Evolutionary conservation across 2,113 vertebrate genomes (phyloP).

Genomic region (Clarias batrachus): DNA sequence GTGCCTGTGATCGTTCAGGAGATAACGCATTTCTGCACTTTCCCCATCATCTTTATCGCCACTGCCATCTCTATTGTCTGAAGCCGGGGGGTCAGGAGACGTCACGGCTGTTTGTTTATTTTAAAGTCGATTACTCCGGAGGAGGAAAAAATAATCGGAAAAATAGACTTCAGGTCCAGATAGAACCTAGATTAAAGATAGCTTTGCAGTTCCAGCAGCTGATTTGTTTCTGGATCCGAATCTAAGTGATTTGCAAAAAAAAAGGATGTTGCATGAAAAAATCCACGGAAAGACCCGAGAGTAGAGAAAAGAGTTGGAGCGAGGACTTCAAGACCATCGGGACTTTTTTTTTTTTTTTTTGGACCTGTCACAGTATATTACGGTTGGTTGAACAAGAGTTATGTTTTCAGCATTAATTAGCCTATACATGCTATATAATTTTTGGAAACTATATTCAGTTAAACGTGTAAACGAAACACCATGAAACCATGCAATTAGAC

Average conservation of each 20-base stretch:
- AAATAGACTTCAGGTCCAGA: neutral
- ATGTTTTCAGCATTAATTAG: neutral
- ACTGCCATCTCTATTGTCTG: conserved; percentile 80
- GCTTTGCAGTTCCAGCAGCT: neutral
- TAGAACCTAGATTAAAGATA: neutral
- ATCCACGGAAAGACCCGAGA: conserved; percentile 33
- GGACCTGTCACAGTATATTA: conserved; percentile 40
- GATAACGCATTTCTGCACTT: conserved; percentile 66
- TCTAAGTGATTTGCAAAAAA: conserved; percentile 37
- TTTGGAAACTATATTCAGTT: neutral
- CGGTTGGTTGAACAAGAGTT: conserved; percentile 38
- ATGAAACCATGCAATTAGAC: neutral
- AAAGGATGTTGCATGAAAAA: conserved; percentile 59
- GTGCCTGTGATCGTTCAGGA: conserved; percentile 54
- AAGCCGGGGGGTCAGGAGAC: conserved; percentile 50
- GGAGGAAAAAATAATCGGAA: neutral
- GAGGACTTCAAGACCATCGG: conserved; percentile 19
- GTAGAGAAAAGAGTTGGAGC: conserved; percentile 62
- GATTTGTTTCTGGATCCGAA: neutral
- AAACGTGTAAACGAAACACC: neutral
- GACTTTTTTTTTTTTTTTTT: conserved; percentile 22
- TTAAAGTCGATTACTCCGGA: neutral
- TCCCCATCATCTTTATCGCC: conserved; percentile 59
- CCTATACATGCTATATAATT: neutral
- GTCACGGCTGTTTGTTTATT: conserved; percentile 44